Evolutionary conservation across 1,140 invertebrate genomes (phyloP), one percentile per base, ranked within the genome.

Genomic region (Macrobrachium nipponense): DNA sequence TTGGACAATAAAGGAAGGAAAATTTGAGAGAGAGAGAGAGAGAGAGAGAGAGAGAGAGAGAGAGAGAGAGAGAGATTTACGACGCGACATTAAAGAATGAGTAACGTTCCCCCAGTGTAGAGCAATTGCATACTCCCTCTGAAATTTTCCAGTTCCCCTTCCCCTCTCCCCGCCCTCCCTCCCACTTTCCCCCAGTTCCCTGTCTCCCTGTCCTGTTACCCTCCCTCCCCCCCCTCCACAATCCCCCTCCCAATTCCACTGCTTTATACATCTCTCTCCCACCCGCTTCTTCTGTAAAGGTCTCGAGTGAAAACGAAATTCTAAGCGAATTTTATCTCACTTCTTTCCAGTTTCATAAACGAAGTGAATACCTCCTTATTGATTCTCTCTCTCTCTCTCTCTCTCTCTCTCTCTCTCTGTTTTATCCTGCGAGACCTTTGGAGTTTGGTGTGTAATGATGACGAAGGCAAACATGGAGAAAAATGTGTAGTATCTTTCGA

Each of bases 341-440:
- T 36, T 12, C 51, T 51, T 51, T 51, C 8, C 12, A 10, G 8
- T 51, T 51, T 51, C 8, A 51, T 51, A 2, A 51, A 51, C n/a
- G 51, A 51, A 51, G 51, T 0, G 51, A 51, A 15, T 27, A 12
- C 15, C n/a, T 72, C 68, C 43, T 15, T 72, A 23, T 72, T 15
- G 3, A 44, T 18, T 73, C 36, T 73, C 70, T 73, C 70, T 73
- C 70, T 73, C 70, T 73, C 70, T 73, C 70, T 73, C 70, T 73
- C 70, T 73, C 70, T 73, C 70, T 73, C 70, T 73, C 27, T 78
- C 76, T 61, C 76, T 61, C 76, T 78, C n/a, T 61, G 20, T 61
- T 27, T 61, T 23, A 20, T 15, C 36, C 76, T 23, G 10, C 14
- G 5, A 61, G 4, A 61, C 59, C 17, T 23, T 15, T 51, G 51